Evolutionary conservation across 1,140 invertebrate genomes (phyloP), one percentile per base, ranked within the genome.

Genomic region (Drosophila pachea): DNA sequence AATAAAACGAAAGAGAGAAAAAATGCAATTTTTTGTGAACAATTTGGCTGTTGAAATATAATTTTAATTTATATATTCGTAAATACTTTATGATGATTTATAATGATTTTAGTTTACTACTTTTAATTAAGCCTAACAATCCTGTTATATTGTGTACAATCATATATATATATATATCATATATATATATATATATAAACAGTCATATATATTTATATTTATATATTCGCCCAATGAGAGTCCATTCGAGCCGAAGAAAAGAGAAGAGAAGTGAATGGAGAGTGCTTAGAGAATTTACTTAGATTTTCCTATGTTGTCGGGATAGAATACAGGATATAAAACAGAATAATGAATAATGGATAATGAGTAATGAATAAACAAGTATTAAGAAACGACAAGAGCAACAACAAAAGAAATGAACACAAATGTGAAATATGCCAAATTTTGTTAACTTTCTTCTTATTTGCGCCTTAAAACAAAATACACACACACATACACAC

Each of bases 11-110:
- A 50, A 58, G 35, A 71, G 31, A 73, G 64, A 74, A 68, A 68
- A 84, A 86, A 86, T 81, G 81, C 81, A 84, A 86, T 83, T 84
- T 22, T 84, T 84, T 86, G 76, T 84, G 74, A 84, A 86, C 76
- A 76, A 84, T 86, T 84, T 84, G 81, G 81, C 81, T 86, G 81
- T 84, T 76, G 64, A 84, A 84, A 82, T 74, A 79, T 83, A 75
- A 75, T 83, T 83, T 69, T 67, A 68, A 79, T 71, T 76, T 76
- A 53, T 69, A 73, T 69, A 73, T 64, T 12, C 49, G 38, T 67
- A 66, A 45, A 70, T 67, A 71, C 55, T 49, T 69, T 64, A 72
- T 63, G 55, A 56, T 56, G 40, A 47, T 49, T 69, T 64, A 72
- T 63, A 52, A 56, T 56, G 31, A 47, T 64, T 54, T 64, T 64